Base-by-base conservation (phyloP, 1,140 invertebrate species). In the Drosophila ambigua region DNA sequence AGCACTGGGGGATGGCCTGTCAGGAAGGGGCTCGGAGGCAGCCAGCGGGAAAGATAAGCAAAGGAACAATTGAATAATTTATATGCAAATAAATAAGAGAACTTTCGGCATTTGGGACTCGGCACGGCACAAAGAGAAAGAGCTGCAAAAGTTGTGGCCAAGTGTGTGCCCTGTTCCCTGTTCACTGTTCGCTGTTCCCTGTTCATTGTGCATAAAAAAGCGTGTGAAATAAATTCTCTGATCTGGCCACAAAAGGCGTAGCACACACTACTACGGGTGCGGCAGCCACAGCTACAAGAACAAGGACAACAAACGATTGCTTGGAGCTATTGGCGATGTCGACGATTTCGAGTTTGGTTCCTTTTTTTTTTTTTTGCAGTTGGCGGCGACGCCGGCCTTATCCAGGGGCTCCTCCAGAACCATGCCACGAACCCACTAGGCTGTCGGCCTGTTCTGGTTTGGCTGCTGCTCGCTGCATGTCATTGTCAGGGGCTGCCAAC, bases 11-110 rank as follows among this genome's bases (percentile, higher is more conserved):
- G 28, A 20, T 2, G 20, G 20, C 20, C 1, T 20, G 7, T 31
- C 28, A 26, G 26, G 57, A n/a, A 48, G 60, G 43, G 59, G 57
- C 41, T 45, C 50, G 49, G n/a, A 52, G 49, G 41, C 62, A 78
- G 79, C 61, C 79, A 79, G 64, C 75, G 61, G 72, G 76, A 79
- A 83, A 83, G 80, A 83, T 83, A 83, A 84, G 72, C 65, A 50
- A 72, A 69, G 67, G 80, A 84, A 85, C 81, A 85, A 85, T 85
- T 85, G 77, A 85, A 85, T 85, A 85, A 85, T 85, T 85, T 85
- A 85, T 85, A 85, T 85, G 81, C 81, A 85, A 85, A 85, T 85
- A 85, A 85, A 85, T 85, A 85, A 85, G 77, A 85, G 81, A 80
- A 85, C 79, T 75, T 85, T 80, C 77, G 60, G 64, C 81, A 84